Evolutionary conservation across 64 coral and sea anemone genomes (phyloP).

Genomic region (Stylophora pistillata): DNA sequence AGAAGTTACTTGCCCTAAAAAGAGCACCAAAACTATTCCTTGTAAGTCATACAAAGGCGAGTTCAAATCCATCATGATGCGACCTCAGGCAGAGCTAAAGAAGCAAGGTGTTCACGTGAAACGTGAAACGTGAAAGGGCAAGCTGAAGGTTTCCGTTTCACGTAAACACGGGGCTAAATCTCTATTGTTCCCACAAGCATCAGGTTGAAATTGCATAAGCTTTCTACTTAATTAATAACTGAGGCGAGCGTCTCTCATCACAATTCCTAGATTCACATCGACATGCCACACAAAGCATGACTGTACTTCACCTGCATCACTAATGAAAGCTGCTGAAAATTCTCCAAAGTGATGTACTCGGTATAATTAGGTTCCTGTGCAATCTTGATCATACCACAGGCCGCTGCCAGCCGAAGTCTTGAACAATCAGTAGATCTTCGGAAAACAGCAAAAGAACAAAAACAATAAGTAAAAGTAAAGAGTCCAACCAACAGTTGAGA

Average conservation of each 20-base stretch:
- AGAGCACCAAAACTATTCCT: too few species aligned
- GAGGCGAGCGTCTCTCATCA: too few species aligned
- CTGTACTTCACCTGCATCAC: slow-evolving; percentile 63
- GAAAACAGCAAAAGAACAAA: not conserved
- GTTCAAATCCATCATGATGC: too few species aligned
- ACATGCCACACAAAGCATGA: too few species aligned
- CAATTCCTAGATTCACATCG: too few species aligned
- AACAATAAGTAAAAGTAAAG: not conserved
- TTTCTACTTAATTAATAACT: not conserved
- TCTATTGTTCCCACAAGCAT: too few species aligned
- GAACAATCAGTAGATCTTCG: slow-evolving; percentile 66
- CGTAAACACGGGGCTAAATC: too few species aligned
- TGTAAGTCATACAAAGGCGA: too few species aligned
- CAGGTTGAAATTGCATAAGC: not conserved
- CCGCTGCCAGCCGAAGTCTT: slow-evolving; percentile 58
- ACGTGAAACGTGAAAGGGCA: not conserved
- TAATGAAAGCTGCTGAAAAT: slow-evolving; percentile 57
- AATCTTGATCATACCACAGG: slow-evolving; percentile 72
- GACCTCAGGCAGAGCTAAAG: too few species aligned
- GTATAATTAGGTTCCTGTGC: slow-evolving; percentile 59
- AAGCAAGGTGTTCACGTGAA: too few species aligned
- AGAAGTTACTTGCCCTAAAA: too few species aligned
- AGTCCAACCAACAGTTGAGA: not conserved
- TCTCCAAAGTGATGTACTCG: slow-evolving; percentile 57
- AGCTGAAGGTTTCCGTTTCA: too few species aligned